Evolutionary conservation across 2,888 invertebrate species (phyloP), one percentile per base, ranked within the genome.

Genomic region (Phalera bucephala): DNA sequence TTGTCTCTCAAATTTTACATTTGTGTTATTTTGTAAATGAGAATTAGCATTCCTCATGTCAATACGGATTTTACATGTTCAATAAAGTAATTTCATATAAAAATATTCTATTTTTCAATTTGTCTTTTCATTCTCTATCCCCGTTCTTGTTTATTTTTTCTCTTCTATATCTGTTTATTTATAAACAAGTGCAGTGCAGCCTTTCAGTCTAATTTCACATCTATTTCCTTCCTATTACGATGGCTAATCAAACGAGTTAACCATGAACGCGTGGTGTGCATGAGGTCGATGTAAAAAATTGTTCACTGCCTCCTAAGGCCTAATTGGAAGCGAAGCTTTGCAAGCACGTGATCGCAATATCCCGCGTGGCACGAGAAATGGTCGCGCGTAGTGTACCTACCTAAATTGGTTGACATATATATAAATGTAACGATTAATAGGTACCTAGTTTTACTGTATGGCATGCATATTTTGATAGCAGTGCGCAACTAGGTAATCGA

Each of bases 1-100:
- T 90, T 83, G 89, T 90, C 88, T 87, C 88, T 87, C 72, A 84
- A 87, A 86, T 88, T 87, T 89, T 88, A 87, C 88, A 86, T 86
- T 84, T 85, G 84, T 86, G 88, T 90, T 89, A 87, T 83, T 88
- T 87, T 90, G 81, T 90, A 85, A 87, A 88, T 87, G 88, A 87
- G 89, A 88, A 86, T 76, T 89, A 89, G 89, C 90, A 90, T 90
- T 90, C 90, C 90, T 90, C 88, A 86, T 89, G 90, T 90, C 90
- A 87, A 90, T 85, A 88, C 80, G 86, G 87, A 85, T 86, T 90
- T 89, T 89, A 90, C 90, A 90, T 89, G 89, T 90, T 90, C 90
- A 90, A 89, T 89, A 90, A 90, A 88, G 87, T 89, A 90, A 89
- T 90, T 90, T 90, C 90, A 81, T 89, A 90, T 80, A 88, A 83